Conservation (phyloP, 2,113 vertebrate species). For the Coptodon rendalli region DNA sequence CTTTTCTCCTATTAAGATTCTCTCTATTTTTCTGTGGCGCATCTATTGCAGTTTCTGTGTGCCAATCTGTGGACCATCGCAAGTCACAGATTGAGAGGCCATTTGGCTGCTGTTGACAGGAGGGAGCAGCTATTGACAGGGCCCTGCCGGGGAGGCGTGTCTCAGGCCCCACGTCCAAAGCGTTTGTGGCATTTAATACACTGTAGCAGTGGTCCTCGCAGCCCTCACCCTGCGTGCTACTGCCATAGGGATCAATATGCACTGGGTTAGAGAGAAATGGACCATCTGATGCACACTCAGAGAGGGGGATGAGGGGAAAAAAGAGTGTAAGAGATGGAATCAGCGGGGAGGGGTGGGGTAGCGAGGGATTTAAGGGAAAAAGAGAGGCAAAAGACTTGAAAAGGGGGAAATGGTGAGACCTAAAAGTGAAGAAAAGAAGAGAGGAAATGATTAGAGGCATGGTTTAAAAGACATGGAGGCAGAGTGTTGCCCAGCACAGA, state of each 20-base stretch:
- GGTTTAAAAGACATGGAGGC: conserved; percentile 53
- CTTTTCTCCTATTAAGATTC: background rate
- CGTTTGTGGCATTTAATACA: conserved; percentile 78
- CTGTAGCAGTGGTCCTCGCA: conserved; percentile 67
- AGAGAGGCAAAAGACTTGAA: conserved; percentile 24
- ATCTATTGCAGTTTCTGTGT: conserved; percentile 24
- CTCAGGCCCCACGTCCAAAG: conserved; percentile 70
- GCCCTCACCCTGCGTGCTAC: conserved; percentile 63
- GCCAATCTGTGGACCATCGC: conserved; percentile 51
- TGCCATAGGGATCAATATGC: conserved; percentile 71
- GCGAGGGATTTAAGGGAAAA: conserved; percentile 25
- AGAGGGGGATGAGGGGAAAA: conserved; percentile 45
- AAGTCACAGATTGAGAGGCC: conserved; percentile 62
- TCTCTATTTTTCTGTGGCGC: conserved; percentile 17
- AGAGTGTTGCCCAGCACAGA: conserved; percentile 15
- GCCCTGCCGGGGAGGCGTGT: conserved; percentile 68
- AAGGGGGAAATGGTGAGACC: conserved; percentile 20
- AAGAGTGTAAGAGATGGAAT: conserved; percentile 27
- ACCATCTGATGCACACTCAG: conserved; percentile 70
- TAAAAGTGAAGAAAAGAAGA: conserved; percentile 18
- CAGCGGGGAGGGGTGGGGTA: conserved; percentile 33
- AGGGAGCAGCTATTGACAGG: conserved; percentile 74
- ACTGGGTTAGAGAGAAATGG: conserved; percentile 69
- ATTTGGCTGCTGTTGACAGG: conserved; percentile 75
- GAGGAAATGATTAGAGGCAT: conserved; percentile 53